Evolutionary conservation across 2,888 invertebrate species (phyloP), one percentile per base, ranked within the genome.

Genomic region (Dynastes maya): DNA sequence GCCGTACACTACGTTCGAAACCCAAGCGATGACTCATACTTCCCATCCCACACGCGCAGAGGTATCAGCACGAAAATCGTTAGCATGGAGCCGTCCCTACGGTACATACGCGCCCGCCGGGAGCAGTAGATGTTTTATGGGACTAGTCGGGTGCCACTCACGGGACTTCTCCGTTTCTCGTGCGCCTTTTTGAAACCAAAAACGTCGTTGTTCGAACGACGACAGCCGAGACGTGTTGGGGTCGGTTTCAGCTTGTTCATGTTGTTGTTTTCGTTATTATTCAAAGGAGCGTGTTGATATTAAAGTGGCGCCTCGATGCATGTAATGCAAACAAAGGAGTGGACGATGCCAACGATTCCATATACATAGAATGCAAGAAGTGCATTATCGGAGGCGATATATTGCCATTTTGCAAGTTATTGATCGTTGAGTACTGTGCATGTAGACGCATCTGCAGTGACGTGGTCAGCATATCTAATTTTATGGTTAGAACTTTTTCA

Each of bases 81-180:
- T 68, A 51, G 32, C 63, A 27, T 63, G 40, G 65, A n/a, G 68
- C 2, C 8, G 68, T 55, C 55, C 22, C 63, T 9, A 13, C 9
- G 29, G 16, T 16, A 40, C 22, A 22, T 22, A 22, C 11, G 65
- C 45, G 40, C 53, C 68, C 68, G 51, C 51, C 27, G 51, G 29
- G 49, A 27, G 51, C 68, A 51, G 51, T 68, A 68, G 53, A 53
- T 51, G 13, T 65, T 68, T 68, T 68, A 68, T 68, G 49, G 49
- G n/a, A 51, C 13, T 29, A 68, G 51, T 49, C 29, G 68, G 49
- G 22, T 67, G 49, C 67, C 16, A 16, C 65, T 65, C 16, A 65
- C 40, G 29, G 29, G 29, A 63, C 11, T 32, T 13, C 27, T 29
- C 22, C n/a, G 5, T 55, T n/a, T n/a, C n/a, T 13, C 63, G 11